Evolutionary conservation across 2,888 invertebrate genomes (phyloP).

Genomic region (Liodrosophila aerea): DNA sequence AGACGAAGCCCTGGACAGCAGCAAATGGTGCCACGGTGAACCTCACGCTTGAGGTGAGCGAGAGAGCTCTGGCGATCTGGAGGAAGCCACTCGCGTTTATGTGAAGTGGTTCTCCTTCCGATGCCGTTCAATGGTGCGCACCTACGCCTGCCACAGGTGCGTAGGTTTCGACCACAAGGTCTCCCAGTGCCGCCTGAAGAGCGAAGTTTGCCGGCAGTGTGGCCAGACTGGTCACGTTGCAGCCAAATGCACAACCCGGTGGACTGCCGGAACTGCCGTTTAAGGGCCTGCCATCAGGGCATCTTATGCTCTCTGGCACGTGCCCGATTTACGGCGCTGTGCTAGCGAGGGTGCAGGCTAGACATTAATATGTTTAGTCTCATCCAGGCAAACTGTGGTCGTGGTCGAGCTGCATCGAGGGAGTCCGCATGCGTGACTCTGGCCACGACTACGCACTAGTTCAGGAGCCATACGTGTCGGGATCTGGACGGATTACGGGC

Average conservation of each 20-base stretch:
- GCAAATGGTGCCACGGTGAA: background rate
- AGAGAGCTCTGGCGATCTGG: background rate
- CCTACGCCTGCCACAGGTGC: slow-evolving; percentile 26
- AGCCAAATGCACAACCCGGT: slow-evolving; percentile 17
- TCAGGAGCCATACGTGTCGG: slow-evolving; percentile 22
- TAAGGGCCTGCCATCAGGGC: slow-evolving; percentile 24
- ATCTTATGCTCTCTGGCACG: slow-evolving; percentile 30
- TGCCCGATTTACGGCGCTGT: slow-evolving; percentile 28
- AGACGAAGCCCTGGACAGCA: no score
- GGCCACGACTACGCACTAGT: slow-evolving; percentile 12
- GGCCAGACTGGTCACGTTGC: background rate
- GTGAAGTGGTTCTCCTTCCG: background rate
- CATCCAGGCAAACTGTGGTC: slow-evolving; percentile 31
- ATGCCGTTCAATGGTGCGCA: slow-evolving; percentile 10
- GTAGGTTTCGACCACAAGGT: slow-evolving; percentile 31
- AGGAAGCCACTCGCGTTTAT: background rate
- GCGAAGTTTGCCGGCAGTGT: slow-evolving; percentile 7
- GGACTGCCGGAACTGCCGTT: slow-evolving; percentile 35
- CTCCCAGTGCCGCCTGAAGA: slow-evolving; percentile 16
- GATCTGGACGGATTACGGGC: background rate
- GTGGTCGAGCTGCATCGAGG: slow-evolving; percentile 11
- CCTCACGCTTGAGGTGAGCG: background rate
- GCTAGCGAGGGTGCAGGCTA: slow-evolving; percentile 26
- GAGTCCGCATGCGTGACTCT: slow-evolving; percentile 9
- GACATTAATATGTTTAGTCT: slow-evolving; percentile 34